These are phyloP conservation scores for Syrrhaptes paradoxus DNA, from an alignment of 2,113 vertebrate genomes.

Conservation along the genomic window DNA sequence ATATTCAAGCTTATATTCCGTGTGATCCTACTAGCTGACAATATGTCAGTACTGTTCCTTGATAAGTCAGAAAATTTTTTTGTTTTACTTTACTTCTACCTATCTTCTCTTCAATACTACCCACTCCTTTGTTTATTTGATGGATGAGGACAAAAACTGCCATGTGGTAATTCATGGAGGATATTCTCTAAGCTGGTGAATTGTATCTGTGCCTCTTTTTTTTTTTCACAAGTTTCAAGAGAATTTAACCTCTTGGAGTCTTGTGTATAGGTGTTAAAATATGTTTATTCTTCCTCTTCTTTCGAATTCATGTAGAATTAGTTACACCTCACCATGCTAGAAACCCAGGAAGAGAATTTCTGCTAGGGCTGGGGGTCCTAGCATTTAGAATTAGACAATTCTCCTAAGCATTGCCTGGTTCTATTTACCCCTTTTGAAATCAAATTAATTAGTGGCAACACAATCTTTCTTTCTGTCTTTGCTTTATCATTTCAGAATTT, in stretches of 20 bases:
- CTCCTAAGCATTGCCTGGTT: not conserved
- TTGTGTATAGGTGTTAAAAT: not conserved
- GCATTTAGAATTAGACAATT: not conserved
- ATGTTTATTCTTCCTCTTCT: not conserved
- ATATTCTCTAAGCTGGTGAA: not conserved
- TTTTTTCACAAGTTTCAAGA: not conserved
- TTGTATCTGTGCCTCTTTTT: not conserved
- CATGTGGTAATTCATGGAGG: not conserved
- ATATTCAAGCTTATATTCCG: not conserved
- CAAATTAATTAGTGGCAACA: not conserved
- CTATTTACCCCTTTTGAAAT: not conserved
- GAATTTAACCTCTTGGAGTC: not conserved
- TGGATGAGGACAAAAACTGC: rapidly evolving
- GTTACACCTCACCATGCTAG: not conserved
- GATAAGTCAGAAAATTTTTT: not conserved
- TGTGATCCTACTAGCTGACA: not conserved
- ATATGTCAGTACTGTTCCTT: not conserved
- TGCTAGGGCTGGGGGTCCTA: not conserved
- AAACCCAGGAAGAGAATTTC: not conserved
- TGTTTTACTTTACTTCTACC: not conserved
- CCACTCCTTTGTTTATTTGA: not conserved
- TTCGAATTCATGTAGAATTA: not conserved
- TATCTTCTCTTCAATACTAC: not conserved
- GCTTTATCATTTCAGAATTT: not conserved
- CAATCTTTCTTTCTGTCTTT: not conserved